These are phyloP conservation scores for Astyanax mexicanus DNA, from an alignment of 2,797 vertebrate genomes.

Conservation along the genomic window DNA sequence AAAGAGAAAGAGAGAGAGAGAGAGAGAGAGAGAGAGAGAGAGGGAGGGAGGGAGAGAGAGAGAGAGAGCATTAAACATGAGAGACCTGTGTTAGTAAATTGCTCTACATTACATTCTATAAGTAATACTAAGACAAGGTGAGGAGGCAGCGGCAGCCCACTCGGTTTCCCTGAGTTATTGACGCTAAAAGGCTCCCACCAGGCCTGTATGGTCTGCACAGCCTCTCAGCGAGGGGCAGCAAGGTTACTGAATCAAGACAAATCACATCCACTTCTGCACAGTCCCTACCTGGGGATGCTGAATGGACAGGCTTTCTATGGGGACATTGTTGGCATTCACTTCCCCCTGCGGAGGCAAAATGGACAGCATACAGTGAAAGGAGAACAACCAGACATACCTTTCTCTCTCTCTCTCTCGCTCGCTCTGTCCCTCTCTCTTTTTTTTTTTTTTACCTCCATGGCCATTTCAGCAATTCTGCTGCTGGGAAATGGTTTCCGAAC, in stretches of 20 bases:
- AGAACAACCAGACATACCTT: constrained; percentile 21
- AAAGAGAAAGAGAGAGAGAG: background rate
- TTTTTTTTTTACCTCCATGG: constrained; percentile 24
- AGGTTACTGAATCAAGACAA: constrained; percentile 75
- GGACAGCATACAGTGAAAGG: constrained; percentile 50
- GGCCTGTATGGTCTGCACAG: constrained; percentile 48
- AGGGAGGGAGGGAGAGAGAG: background rate
- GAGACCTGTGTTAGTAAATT: constrained; percentile 32
- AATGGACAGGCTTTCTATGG: constrained; percentile 84
- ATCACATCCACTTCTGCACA: constrained; percentile 63
- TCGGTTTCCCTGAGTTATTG: constrained; percentile 71
- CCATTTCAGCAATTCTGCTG: constrained; percentile 14
- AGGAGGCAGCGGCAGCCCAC: constrained; percentile 45
- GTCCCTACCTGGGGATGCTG: constrained; percentile 85
- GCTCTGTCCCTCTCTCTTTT: constrained; percentile 17
- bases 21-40: background rate
- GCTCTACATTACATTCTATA: constrained; percentile 61
- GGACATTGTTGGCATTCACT: constrained; percentile 80
- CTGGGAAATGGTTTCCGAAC: constrained; percentile 32
- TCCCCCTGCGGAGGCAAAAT: constrained; percentile 77
- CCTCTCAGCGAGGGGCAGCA: constrained; percentile 58
- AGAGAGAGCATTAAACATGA: background rate
- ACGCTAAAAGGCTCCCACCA: constrained; percentile 68
- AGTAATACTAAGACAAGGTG: constrained; percentile 55
- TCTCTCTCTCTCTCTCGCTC: constrained; percentile 25